Base-by-base conservation (phyloP, 2,113 vertebrate species). In the Phoenicopterus ruber region DNA sequence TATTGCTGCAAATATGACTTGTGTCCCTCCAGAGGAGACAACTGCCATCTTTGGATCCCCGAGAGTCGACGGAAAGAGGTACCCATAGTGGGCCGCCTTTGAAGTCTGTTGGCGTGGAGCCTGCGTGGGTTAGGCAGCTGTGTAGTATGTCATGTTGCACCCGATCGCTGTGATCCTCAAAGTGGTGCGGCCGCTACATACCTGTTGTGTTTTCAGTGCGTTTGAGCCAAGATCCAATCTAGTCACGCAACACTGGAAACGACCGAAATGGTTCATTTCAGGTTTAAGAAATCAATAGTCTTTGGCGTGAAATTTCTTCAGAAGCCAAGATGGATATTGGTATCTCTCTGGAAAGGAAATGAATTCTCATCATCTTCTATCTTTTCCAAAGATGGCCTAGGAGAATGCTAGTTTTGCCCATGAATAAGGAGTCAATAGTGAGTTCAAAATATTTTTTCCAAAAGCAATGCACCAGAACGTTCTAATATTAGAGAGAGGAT, bases 61-160 rank as follows among this genome's bases (percentile, higher is more conserved):
- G 6, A 26, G 40, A 44, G 40, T 10, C 0, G 0, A 25, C 2
- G 42, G 50, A 14, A 69, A 26, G 79, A 32, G 31, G 34, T 3
- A 0, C 31, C 31, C 15, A 0, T 1, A 5, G 47, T 4, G 28
- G 24, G 24, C 11, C 3, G 0, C 0, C 58, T 46, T 13, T 21
- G 36, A 29, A 10, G 42, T 19, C 73, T 42, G 21, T 32, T 21
- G 38, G 57, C 2, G 0, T 14, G 59, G 24, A 62, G 67, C 46
- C 66, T 16, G 42, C 0, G 11, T 4, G 82, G 36, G 7, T 34
- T 12, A 4, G 59, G 46, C 83, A 57, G 36, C 70, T n/a, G 17
- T 2, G 36, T 4, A 2, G 17, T 0, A 2, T 1, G 1, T 4
- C 2, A 0, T 2, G 25, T 38, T 19, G 12, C 59, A 42, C 40